Conservation (phyloP, 92 coral and sea anemone species). For the Metridium senile region DNA sequence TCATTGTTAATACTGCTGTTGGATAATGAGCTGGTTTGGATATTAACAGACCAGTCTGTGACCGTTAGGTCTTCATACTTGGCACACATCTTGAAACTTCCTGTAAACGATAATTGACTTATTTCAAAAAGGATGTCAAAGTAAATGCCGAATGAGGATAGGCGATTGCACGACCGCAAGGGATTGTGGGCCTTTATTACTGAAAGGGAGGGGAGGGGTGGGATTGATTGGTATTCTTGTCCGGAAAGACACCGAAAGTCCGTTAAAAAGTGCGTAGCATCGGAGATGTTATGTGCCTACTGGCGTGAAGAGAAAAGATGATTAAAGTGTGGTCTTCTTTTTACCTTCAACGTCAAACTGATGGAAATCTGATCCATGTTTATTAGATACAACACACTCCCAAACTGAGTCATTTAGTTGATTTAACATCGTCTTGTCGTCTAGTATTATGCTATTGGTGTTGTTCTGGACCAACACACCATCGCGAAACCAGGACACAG, state of each 20-base stretch:
- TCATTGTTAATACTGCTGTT: slow-evolving; percentile 11
- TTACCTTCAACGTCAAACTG: slow-evolving; percentile 26
- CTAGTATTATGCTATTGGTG: background rate
- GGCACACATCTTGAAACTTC: slow-evolving; percentile 24
- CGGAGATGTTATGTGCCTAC: no score
- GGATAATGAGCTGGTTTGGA: background rate
- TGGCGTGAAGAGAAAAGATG: background rate
- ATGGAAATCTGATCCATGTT: slow-evolving; percentile 42
- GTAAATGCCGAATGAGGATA: no score
- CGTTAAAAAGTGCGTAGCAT: no score
- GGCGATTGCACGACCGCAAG: no score
- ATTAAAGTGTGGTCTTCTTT: background rate
- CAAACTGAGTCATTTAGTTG: background rate
- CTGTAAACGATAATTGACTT: no score
- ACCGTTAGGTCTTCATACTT: slow-evolving; percentile 11
- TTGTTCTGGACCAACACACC: slow-evolving; percentile 37
- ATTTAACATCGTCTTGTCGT: background rate
- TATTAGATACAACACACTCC: slow-evolving; percentile 32
- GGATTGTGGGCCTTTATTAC: no score
- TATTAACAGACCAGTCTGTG: background rate
- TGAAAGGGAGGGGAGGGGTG: no score
- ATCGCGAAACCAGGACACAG: slow-evolving; percentile 40
- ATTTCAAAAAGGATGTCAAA: no score
- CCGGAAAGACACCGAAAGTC: no score
- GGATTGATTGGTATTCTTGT: no score